Percentiles rank a stretch among this genome's conserved stretches.
Conservation (phyloP, 2,797 vertebrate genomes). For the Xerus rutilus region DNA sequence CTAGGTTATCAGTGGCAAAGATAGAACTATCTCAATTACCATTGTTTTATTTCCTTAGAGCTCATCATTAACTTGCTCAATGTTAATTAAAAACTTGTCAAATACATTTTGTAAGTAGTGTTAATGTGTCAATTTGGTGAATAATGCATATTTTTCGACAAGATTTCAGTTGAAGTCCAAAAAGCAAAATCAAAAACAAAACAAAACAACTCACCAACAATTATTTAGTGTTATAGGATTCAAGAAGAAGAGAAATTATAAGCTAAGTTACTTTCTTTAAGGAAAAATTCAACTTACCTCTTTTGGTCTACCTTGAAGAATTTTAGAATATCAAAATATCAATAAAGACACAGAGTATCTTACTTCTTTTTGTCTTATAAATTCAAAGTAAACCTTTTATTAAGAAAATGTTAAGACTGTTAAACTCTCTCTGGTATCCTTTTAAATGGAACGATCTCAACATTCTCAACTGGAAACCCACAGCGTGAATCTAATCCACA, state of each 20-base stretch:
- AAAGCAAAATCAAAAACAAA: neutral
- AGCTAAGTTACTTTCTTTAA: neutral
- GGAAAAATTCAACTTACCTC: constrained; percentile 14
- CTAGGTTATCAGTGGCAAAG: neutral
- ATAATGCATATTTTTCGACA: neutral
- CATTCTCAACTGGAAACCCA: neutral
- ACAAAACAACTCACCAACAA: neutral
- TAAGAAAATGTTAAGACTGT: neutral
- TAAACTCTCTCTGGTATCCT: neutral
- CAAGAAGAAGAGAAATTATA: neutral
- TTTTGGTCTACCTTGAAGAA: neutral
- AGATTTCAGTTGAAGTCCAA: neutral
- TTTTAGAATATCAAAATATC: constrained; percentile 19
- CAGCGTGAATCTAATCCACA: neutral
- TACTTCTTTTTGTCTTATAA: constrained; percentile 38
- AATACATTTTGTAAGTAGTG: neutral
- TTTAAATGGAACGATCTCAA: constrained; percentile 32
- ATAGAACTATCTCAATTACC: neutral
- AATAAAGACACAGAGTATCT: neutral
- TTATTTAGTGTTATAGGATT: neutral
- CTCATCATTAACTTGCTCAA: neutral
- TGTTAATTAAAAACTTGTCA: neutral
- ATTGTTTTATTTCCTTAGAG: neutral
- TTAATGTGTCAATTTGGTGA: neutral
- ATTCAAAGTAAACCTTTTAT: constrained; percentile 50